phyloP scores from a whole-genome alignment of 2,797 vertebrate species.

The Philypnodon macrostomus region DNA sequence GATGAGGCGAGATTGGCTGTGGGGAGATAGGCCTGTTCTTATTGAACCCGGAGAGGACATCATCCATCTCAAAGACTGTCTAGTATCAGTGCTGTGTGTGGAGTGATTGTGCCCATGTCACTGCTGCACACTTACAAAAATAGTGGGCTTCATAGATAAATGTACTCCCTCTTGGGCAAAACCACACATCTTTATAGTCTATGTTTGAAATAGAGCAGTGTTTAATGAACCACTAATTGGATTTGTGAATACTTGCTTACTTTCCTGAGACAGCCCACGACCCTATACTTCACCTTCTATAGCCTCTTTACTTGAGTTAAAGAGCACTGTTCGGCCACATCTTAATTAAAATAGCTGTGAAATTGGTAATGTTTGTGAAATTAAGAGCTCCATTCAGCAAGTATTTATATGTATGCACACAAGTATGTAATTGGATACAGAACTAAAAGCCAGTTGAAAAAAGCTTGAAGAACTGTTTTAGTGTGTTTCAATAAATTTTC shows the following conservation, averaged over 20 bases:
- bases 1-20: constrained; percentile 42
- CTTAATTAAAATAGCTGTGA: constrained; percentile 5
- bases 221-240: constrained; percentile 8
- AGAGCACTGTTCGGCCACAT: constrained; percentile 2
- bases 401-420: constrained; percentile 5
- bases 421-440: constrained; percentile 3
- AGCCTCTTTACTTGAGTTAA: constrained; percentile 14
- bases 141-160: not conserved
- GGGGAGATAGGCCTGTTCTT: constrained; percentile 43
- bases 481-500: constrained; percentile 7
- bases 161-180: not conserved
- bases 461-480: not conserved
- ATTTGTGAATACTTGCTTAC: constrained; percentile 4
- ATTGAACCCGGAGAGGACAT: constrained; percentile 48
- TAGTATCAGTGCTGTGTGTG: constrained; percentile 24
- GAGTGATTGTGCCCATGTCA: constrained; percentile 33
- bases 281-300: not conserved
- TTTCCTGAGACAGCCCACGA: constrained; percentile 1
- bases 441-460: not conserved
- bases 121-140: constrained; percentile 11
- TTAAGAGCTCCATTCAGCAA: not conserved
- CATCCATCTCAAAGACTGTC: constrained; percentile 42
- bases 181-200: not conserved
- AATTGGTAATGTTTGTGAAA: constrained; percentile 3
- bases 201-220: constrained; percentile 8